Evolutionary conservation across 2,113 vertebrate genomes (phyloP).

Genomic region (Antechinus stuartii): DNA sequence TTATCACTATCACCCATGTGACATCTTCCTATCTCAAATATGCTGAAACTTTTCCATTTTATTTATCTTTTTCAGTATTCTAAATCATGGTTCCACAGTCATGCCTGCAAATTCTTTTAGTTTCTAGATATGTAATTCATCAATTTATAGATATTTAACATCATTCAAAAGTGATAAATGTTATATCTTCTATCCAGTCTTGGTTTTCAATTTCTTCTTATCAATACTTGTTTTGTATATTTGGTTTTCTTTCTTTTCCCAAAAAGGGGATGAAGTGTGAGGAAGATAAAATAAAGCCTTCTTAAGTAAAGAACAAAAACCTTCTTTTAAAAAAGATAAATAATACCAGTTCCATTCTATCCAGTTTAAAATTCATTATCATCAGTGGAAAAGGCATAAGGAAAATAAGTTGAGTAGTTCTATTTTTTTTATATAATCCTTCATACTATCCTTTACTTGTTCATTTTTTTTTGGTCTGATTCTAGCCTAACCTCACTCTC

Average conservation of each 20-base stretch:
- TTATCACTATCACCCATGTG: neutral
- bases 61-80: neutral
- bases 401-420: neutral
- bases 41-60: neutral
- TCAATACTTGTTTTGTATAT: neutral
- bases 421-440: neutral
- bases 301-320: neutral
- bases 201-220: neutral
- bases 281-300: neutral
- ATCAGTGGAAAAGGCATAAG: neutral
- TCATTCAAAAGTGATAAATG: neutral
- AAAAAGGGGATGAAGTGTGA: neutral
- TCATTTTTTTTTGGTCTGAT: neutral
- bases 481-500: neutral
- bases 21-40: neutral
- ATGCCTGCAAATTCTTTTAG: neutral
- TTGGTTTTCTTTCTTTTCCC: neutral
- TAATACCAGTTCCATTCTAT: neutral
- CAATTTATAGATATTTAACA: neutral
- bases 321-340: neutral
- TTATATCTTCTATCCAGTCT: neutral
- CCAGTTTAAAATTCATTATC: neutral
- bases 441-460: neutral
- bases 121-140: neutral
- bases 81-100: neutral